Base-by-base conservation (phyloP, 1,140 invertebrate genomes). In the Charaxes varanes region DNA sequence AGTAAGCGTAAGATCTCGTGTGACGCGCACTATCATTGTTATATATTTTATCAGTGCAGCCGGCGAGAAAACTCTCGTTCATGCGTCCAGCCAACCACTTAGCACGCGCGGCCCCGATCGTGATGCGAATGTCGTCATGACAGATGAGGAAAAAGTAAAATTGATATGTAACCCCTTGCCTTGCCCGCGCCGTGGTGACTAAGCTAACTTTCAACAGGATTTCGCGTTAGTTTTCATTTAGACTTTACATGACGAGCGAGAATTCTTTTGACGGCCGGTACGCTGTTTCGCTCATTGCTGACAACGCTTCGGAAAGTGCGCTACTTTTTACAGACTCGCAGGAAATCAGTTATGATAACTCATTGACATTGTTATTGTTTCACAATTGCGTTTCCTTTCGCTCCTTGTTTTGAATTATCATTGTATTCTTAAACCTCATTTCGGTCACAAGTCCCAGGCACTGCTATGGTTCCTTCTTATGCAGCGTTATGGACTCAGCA, bases 61-160 rank as follows among this genome's bases (percentile, higher is more conserved):
- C 45, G 40, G 52, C 56, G 56, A 46, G 53, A 55, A 54, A 46
- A 52, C 52, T 52, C 46, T 51, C 45, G 51, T 46, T 37, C 27
- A 55, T 51, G 43, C 52, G 56, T 57, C 53, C 52, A 56, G 53
- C 47, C 58, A 60, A 51, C 47, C 58, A 60, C 55, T 62, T 62
- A 62, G 57, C 74, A 78, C 69, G 73, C 60, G 66, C 66, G 74
- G 58, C 74, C 69, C 50, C 63, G 51, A 72, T 82, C 78, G 74
- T 82, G 78, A 65, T 52, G 56, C 52, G 76, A 76, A 79, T 82
- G 65, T 67, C 54, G 54, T 65, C 62, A 61, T 63, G 61, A 52
- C 60, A 67, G 69, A 68, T 65, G 67, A 62, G 62, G 58, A 68
- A 79, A 78, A 82, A 82, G 78, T 78, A 76, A 82, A 82, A 82